These are phyloP conservation scores for Polydrusus tereticollis DNA, from an alignment of 2,888 invertebrate genomes.

Conservation along the genomic window DNA sequence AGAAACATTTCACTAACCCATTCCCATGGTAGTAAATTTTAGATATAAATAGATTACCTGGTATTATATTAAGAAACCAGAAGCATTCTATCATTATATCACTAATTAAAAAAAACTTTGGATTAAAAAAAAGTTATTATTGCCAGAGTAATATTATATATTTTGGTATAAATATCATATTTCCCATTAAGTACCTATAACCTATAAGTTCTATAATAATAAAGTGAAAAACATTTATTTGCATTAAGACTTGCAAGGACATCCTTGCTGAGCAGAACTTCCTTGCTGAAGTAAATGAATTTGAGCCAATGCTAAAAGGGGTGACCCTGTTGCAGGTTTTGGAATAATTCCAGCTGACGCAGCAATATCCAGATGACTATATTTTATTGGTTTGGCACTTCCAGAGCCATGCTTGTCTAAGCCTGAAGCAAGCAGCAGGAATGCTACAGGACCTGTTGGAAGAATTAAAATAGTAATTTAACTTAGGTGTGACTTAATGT, in stretches of 20 bases:
- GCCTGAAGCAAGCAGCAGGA: slow-evolving; percentile 86
- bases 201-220: not conserved
- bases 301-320: slow-evolving; percentile 78
- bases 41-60: not conserved
- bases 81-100: too few relatives aligned
- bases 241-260: not conserved
- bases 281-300: too few relatives aligned
- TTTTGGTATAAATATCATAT: too few relatives aligned
- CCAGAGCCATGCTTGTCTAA: slow-evolving; percentile 82
- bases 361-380: slow-evolving; percentile 87
- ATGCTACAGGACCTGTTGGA: slow-evolving; percentile 81
- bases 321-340: slow-evolving; percentile 79
- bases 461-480: not conserved
- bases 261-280: slow-evolving; percentile 4
- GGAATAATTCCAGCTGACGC: slow-evolving; percentile 82
- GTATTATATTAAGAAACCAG: too few relatives aligned
- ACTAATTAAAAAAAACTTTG: too few relatives aligned
- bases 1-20: not conserved
- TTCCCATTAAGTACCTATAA: too few relatives aligned
- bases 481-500: too few relatives aligned
- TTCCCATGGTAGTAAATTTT: not conserved
- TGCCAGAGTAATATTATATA: too few relatives aligned
- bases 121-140: too few relatives aligned
- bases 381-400: slow-evolving; percentile 77
- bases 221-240: not conserved